Base-by-base conservation (phyloP, 2,113 vertebrate genomes). In the Sturnira hondurensis region DNA sequence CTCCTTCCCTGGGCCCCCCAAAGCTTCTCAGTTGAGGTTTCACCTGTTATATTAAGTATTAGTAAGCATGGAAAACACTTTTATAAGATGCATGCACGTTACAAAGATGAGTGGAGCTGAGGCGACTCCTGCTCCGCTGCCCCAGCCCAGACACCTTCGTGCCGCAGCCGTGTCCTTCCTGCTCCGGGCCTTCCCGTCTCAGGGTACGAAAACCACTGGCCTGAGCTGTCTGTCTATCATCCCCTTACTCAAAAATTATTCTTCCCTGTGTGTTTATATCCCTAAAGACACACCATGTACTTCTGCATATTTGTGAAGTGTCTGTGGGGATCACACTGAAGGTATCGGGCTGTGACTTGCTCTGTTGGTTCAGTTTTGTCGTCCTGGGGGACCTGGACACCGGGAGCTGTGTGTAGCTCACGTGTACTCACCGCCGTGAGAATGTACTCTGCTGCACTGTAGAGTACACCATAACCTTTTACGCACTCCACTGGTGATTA, bases 191-290 rank as follows among this genome's bases (percentile, higher is more conserved):
- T 7, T 54, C 63, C 7, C 7, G 67, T 26, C 56, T 56, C 36
- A 45, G 54, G 8, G 41, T 19, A 61, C 52, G 58, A 31, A 89
- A 80, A 47, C 43, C 71, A 68, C 45, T 54, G 28, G 85, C 20
- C 7, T 93, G 61, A 92, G 63, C 5, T 31, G 28, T 28, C 19
- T 71, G 31, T 43, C 26, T 26, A 19, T 50, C 26, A 74, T 22
- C 54, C 26, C 41, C 15, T 87, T 24, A 41, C 71, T 87, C 26
- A 52, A 76, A 67, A 92, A 56, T 38, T 67, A 80, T 89, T 73
- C 63, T n/a, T 45, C 89, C 36, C 41, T 22, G n/a, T 47, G 33
- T 74, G 47, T 61, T 81, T 63, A 26, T 76, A 38, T 45, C 61
- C 24, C 83, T 71, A 45, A 74, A 91, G 56, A 68, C 9, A 84